These are phyloP conservation scores for Lissocephala sabroskyi DNA, from an alignment of 2,888 invertebrate genomes.

Conservation along the genomic window DNA sequence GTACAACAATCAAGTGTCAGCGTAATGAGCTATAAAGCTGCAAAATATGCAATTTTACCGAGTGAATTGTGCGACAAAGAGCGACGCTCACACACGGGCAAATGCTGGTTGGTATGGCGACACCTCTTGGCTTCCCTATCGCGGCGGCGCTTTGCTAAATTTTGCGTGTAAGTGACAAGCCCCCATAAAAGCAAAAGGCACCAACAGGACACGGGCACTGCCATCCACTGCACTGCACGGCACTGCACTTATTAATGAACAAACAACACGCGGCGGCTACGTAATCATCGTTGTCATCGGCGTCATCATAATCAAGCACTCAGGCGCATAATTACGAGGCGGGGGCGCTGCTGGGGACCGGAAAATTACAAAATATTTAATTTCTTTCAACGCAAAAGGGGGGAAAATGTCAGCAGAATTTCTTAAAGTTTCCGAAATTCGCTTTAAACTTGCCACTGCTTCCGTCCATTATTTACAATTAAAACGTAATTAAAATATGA, in stretches of 20 bases:
- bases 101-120: slow-evolving; percentile 7
- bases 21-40: slow-evolving; percentile 66
- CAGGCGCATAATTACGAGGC: slow-evolving; percentile 51
- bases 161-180: slow-evolving; percentile 62
- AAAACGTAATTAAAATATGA: slow-evolving; percentile 68
- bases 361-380: too few relatives aligned
- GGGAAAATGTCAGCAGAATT: too few relatives aligned
- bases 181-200: slow-evolving; percentile 41
- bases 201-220: too few relatives aligned
- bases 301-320: slow-evolving; percentile 44
- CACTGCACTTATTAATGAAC: slow-evolving; percentile 60
- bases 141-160: slow-evolving; percentile 53
- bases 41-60: slow-evolving; percentile 61
- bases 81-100: slow-evolving; percentile 6
- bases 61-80: slow-evolving; percentile 38
- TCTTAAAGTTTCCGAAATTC: too few relatives aligned
- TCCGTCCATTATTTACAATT: slow-evolving; percentile 62
- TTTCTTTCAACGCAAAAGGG: too few relatives aligned
- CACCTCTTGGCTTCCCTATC: slow-evolving; percentile 28
- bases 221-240: too few relatives aligned
- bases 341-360: slow-evolving; percentile 10
- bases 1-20: slow-evolving; percentile 65
- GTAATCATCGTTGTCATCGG: slow-evolving; percentile 52
- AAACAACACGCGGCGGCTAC: slow-evolving; percentile 44
- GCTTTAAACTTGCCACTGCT: too few relatives aligned